These are phyloP conservation scores for Strix uralensis DNA, from an alignment of 2,113 vertebrate genomes.

Conservation along the genomic window DNA sequence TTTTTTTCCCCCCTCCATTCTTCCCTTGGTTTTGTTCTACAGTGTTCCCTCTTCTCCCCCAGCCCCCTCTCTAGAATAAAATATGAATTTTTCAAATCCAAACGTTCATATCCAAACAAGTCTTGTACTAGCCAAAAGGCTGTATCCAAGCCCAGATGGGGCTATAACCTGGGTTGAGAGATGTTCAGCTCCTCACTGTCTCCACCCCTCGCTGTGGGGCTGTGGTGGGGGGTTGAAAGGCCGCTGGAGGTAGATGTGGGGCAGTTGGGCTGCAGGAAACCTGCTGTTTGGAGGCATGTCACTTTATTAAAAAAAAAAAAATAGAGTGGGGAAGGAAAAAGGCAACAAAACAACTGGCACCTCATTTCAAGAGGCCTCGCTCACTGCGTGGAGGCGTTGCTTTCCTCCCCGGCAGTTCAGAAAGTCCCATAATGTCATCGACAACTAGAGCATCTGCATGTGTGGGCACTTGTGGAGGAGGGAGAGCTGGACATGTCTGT, in stretches of 20 bases:
- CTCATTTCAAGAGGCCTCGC: neutral
- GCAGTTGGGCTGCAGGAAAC: neutral
- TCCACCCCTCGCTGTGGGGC: neutral
- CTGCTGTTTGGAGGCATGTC: neutral
- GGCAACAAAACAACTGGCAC: neutral
- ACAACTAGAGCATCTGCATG: neutral
- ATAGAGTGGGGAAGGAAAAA: too few species aligned
- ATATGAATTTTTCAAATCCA: neutral
- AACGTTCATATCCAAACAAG: neutral
- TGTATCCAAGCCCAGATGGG: neutral
- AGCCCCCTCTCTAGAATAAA: neutral
- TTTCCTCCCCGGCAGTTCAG: neutral
- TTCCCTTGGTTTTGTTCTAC: neutral
- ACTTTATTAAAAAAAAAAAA: neutral
- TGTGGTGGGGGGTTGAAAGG: neutral
- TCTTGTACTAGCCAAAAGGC: neutral
- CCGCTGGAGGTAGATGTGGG: neutral
- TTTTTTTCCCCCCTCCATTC: neutral
- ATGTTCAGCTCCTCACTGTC: neutral
- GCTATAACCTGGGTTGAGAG: neutral
- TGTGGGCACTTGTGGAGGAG: neutral
- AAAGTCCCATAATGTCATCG: neutral
- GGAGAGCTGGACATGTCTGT: neutral
- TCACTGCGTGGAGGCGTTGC: neutral
- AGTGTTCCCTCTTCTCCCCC: neutral